Percentiles rank a stretch among this genome's conserved stretches.
These are phyloP conservation scores for Drosophila ezoana DNA, from an alignment of 2,888 invertebrate genomes.

Conservation along the genomic window DNA sequence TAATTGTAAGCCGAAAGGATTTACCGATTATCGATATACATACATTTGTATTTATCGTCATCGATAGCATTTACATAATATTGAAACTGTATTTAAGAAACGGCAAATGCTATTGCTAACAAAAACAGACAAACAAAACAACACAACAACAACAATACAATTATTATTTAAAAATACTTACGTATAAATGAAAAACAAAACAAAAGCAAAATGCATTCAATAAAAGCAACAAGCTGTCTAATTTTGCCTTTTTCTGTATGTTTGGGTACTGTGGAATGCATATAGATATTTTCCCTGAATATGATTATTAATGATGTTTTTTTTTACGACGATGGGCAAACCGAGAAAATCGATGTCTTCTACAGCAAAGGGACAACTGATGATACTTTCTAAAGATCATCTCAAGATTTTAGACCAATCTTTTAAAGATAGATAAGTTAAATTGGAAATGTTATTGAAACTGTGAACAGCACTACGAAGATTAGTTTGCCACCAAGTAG, in stretches of 20 bases:
- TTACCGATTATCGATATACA: conserved; percentile 39
- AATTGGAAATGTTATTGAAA: no score
- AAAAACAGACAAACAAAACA: conserved; percentile 1
- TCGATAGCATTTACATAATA: conserved; percentile 54
- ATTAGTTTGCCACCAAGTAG: no score
- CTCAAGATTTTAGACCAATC: no score
- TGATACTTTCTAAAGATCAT: no score
- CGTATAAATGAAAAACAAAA: conserved; percentile 40
- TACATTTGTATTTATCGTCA: conserved; percentile 14
- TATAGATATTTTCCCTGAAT: neutral
- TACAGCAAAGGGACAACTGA: no score
- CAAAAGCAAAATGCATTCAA: conserved; percentile 54
- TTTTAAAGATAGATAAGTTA: no score
- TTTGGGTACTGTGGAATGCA: neutral
- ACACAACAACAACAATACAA: conserved; percentile 22
- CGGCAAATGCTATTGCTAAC: conserved; percentile 21
- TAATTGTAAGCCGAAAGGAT: conserved; percentile 44
- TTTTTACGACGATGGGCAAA: no score
- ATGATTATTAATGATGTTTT: neutral
- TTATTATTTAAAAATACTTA: conserved; percentile 51
- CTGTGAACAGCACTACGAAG: no score
- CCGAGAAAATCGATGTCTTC: no score
- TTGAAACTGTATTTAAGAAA: conserved; percentile 49
- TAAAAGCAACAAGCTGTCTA: conserved; percentile 44
- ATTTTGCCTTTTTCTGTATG: neutral